Evolutionary conservation across 2,797 vertebrate genomes (phyloP).

Genomic region (Enteromius radiatus): DNA sequence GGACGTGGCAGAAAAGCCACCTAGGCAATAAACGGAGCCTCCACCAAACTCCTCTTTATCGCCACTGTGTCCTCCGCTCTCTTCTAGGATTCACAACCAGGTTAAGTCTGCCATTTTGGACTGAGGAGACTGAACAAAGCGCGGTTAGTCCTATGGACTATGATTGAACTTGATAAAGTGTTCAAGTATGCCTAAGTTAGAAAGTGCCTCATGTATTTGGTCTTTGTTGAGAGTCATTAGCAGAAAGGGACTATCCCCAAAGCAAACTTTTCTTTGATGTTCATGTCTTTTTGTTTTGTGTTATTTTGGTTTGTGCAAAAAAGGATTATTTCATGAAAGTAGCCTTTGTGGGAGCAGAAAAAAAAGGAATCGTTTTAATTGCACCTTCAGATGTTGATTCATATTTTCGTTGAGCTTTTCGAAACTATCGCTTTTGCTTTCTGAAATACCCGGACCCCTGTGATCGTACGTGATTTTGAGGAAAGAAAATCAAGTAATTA

Average conservation of each 20-base stretch:
- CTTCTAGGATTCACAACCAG: slow-evolving; percentile 63
- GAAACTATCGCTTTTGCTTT: slow-evolving; percentile 47
- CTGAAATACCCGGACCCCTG: not conserved
- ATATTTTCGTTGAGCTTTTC: slow-evolving; percentile 57
- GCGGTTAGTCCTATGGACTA: slow-evolving; percentile 84
- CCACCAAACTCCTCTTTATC: slow-evolving; percentile 57
- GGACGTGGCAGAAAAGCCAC: slow-evolving; percentile 56
- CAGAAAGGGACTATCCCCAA: slow-evolving; percentile 68
- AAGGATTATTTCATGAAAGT: slow-evolving; percentile 64
- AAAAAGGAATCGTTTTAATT: slow-evolving; percentile 63
- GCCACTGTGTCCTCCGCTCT: slow-evolving; percentile 39
- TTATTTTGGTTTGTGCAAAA: slow-evolving; percentile 69
- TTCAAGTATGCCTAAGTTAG: slow-evolving; percentile 72
- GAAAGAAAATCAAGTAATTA: not conserved
- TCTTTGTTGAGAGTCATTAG: slow-evolving; percentile 70
- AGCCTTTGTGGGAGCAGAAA: slow-evolving; percentile 60
- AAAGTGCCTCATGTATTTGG: slow-evolving; percentile 81
- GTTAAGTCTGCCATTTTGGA: slow-evolving; percentile 60
- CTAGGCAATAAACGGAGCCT: slow-evolving; percentile 60
- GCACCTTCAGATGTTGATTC: slow-evolving; percentile 67
- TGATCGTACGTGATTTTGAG: slow-evolving; percentile 21
- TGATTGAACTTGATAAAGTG: slow-evolving; percentile 64
- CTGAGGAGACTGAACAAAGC: slow-evolving; percentile 61
- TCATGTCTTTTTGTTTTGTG: slow-evolving; percentile 52
- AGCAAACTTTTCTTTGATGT: slow-evolving; percentile 64